Percentiles rank a stretch among this genome's conserved stretches.
Evolutionary conservation across 2,888 invertebrate species (phyloP).

Genomic region (Pteria penguin): DNA sequence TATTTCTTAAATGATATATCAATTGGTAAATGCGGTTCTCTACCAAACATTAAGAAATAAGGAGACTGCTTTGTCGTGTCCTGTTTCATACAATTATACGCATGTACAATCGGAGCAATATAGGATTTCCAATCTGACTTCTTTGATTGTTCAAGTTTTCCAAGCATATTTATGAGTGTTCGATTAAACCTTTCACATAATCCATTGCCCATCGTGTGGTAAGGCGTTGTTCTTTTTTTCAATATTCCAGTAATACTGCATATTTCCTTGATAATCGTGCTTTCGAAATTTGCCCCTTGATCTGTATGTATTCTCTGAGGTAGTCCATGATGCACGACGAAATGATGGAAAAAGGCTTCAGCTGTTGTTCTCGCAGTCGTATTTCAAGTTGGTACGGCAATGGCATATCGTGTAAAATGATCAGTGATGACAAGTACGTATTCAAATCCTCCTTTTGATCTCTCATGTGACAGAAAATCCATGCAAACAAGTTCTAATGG

Average conservation of each 20-base stretch:
- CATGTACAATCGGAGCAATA: constrained; percentile 11
- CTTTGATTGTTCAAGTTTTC: constrained; percentile 10
- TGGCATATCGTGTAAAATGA: constrained; percentile 14
- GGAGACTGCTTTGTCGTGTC: constrained; percentile 33
- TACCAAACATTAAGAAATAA: constrained; percentile 32
- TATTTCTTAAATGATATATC: too few relatives aligned
- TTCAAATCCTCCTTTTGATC: constrained; percentile 6
- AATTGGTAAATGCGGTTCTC: constrained; percentile 10
- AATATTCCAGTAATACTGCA: constrained; percentile 17
- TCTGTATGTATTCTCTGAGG: too few relatives aligned
- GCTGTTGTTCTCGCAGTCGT: too few relatives aligned
- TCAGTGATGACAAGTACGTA: constrained; percentile 21
- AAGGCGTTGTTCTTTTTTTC: constrained; percentile 36
- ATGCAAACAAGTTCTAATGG: constrained; percentile 27
- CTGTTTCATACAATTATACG: constrained; percentile 30
- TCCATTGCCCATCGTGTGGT: constrained; percentile 47
- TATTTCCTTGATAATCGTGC: constrained; percentile 19
- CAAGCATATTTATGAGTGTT: constrained; percentile 30
- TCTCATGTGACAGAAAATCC: constrained; percentile 27
- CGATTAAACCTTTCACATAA: constrained; percentile 38
- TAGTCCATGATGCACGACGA: too few relatives aligned
- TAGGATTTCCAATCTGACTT: constrained; percentile 35
- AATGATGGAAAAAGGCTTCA: too few relatives aligned
- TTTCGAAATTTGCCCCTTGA: too few relatives aligned
- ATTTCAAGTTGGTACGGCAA: constrained; percentile 35